These are phyloP conservation scores for Emmelina monodactyla DNA, from an alignment of 2,888 invertebrate species.

Conservation along the genomic window DNA sequence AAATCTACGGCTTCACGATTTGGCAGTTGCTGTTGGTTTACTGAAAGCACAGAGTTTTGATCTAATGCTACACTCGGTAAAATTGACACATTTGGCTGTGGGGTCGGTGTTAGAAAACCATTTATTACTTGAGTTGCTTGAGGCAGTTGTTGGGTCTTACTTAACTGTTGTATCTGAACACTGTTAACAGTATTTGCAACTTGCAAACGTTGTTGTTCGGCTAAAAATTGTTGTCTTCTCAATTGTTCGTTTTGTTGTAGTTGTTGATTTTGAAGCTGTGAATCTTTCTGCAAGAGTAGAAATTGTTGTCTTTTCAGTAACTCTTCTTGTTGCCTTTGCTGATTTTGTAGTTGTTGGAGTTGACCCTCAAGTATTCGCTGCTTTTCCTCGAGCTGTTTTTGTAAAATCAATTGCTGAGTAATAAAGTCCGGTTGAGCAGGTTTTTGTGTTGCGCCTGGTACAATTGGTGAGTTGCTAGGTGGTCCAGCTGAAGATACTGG, in stretches of 20 bases:
- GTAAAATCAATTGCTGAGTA: conserved; percentile 41
- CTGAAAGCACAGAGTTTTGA: conserved; percentile 17
- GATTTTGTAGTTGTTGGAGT: conserved; percentile 69
- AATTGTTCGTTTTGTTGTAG: conserved; percentile 30
- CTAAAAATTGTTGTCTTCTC: conserved; percentile 29
- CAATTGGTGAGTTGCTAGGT: neutral
- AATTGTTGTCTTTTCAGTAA: conserved; percentile 71
- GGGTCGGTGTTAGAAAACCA: neutral
- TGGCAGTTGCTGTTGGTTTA: conserved; percentile 65
- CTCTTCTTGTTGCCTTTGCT: conserved; percentile 75
- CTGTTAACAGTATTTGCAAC: conserved; percentile 35
- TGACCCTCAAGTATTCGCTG: conserved; percentile 76
- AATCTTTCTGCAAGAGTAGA: conserved; percentile 56
- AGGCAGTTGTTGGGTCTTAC: conserved; percentile 27
- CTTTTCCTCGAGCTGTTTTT: conserved; percentile 69
- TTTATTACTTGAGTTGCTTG: conserved; percentile 18
- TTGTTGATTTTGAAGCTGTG: conserved; percentile 38
- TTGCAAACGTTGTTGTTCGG: conserved; percentile 38
- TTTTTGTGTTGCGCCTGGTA: conserved; percentile 9
- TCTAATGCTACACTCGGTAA: conserved; percentile 56
- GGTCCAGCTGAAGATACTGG: conserved; percentile 8
- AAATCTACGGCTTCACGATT: conserved; percentile 66
- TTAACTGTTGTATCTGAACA: conserved; percentile 28
- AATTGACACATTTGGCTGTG: conserved; percentile 40
- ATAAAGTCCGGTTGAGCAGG: conserved; percentile 32